Base-by-base conservation (phyloP, 64 coral and sea anemone species). In the Pachyseris speciosa region DNA sequence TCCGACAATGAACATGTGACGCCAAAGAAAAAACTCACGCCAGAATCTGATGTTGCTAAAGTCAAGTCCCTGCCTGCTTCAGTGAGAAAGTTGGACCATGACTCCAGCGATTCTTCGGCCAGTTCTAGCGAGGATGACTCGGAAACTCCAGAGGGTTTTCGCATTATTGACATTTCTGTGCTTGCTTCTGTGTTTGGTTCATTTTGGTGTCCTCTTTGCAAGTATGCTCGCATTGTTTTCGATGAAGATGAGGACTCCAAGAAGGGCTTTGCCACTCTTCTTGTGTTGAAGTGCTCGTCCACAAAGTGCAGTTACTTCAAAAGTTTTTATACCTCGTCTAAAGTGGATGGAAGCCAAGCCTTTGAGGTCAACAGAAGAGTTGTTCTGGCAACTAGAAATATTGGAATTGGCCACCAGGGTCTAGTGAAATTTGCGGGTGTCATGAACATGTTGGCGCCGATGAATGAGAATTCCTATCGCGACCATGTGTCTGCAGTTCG, bases 321-420 rank as follows among this genome's bases (percentile, higher is more conserved):
- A 7, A 42, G 11, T 24, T 69, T 84, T 85, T 85, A 85, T 67
- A 64, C 60, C 45, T 85, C 60, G 67, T 27, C 33, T n/a, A 85
- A 85, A 67, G 25, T 67, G 9, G 37, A 40, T 19, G 37, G 39
- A n/a, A 27, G 63, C 37, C 60, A 67, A 85, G 58, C 63, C 5
- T 85, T 85, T 67, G 60, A 85, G 60, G 81, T 85, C 12, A 85
- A 85, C 76, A 25, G 76, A 20, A 80, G 42, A 58, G 49, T 83
- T 27, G 26, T 60, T 83, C 24, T 61, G 4, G 83, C 83, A 27
- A 69, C 64, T 11, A 68, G 83, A 37, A 86, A 86, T 40, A 68
- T 86, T 86, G 83, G 83, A 47, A 28, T 69, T 69, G 36, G 83
- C 5, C 83, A 86, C 40, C 64, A 86, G 52, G 64, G 61, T 27